Conservation (phyloP, 2,113 vertebrate species). For the Oceanodroma tethys region DNA sequence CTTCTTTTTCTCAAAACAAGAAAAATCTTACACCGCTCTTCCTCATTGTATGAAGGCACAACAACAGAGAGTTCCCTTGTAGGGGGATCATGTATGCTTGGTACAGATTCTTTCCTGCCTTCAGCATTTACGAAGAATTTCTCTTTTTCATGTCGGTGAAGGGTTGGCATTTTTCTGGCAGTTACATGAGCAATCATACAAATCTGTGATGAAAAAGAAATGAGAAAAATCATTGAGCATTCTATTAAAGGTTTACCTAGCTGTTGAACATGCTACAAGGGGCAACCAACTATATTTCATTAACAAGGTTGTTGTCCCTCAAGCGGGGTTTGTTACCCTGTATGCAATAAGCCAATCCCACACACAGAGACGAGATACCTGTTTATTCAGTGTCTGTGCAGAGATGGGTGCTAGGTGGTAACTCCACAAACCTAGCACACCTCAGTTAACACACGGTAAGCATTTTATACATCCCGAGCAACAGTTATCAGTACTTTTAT, state of each 20-base stretch:
- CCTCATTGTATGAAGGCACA: slow-evolving; percentile 94
- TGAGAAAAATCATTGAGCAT: neutral
- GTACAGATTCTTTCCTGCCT: slow-evolving; percentile 76
- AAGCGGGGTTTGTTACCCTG: no score
- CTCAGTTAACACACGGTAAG: no score
- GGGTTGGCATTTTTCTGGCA: slow-evolving; percentile 74
- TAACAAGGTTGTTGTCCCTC: no score
- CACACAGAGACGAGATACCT: no score
- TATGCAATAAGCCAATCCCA: no score
- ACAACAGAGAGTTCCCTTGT: slow-evolving; percentile 87
- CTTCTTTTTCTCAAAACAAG: slow-evolving; percentile 45
- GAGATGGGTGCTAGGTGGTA: no score
- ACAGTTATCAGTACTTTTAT: no score
- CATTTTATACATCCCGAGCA: no score
- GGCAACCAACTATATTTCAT: neutral
- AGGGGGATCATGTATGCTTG: slow-evolving; percentile 82
- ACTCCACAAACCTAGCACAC: no score
- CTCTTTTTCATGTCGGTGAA: slow-evolving; percentile 77
- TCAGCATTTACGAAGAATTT: slow-evolving; percentile 78
- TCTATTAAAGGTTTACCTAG: neutral
- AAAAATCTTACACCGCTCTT: slow-evolving; percentile 76
- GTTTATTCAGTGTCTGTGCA: no score
- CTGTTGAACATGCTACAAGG: neutral
- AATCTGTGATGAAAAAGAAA: slow-evolving; percentile 69
- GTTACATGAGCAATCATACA: slow-evolving; percentile 80